Percentiles rank a stretch among this genome's conserved stretches.
Conservation (phyloP, 2,113 vertebrate species). For the Origma solitaria region DNA sequence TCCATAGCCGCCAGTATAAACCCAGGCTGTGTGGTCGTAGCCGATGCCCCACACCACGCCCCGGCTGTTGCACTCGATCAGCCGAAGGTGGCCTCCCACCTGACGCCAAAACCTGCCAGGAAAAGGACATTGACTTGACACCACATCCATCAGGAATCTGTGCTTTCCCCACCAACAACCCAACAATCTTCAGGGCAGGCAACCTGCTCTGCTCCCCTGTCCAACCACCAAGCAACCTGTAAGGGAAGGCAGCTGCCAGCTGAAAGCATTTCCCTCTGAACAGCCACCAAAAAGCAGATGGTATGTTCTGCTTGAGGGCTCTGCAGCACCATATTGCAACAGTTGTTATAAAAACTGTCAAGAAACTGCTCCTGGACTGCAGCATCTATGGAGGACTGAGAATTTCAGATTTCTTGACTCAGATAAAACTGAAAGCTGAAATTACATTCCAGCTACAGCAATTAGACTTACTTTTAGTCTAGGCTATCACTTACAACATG, state of each 20-base stretch:
- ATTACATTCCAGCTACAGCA: background rate
- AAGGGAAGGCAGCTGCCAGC: background rate
- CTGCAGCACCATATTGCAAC: background rate
- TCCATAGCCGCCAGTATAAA: slow-evolving; percentile 86
- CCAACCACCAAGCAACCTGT: background rate
- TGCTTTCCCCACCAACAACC: background rate
- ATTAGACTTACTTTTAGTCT: background rate
- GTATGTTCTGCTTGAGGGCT: background rate
- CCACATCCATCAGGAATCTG: background rate
- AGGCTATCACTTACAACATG: background rate
- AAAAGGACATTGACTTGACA: background rate
- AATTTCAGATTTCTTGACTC: background rate
- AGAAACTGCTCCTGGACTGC: background rate
- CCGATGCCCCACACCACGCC: slow-evolving; percentile 95
- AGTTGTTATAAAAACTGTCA: background rate
- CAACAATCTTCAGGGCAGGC: too few species aligned
- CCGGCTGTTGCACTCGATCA: slow-evolving; percentile 82
- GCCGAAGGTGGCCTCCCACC: slow-evolving; percentile 88
- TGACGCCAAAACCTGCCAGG: slow-evolving; percentile 91
- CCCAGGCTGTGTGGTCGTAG: slow-evolving; percentile 90
- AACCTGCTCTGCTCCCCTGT: background rate
- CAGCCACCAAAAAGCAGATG: background rate
- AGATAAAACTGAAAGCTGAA: background rate
- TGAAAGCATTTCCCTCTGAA: background rate
- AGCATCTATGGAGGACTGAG: background rate